phyloP scores from a whole-genome alignment of 2,888 invertebrate species.

The Acheta domesticus region DNA sequence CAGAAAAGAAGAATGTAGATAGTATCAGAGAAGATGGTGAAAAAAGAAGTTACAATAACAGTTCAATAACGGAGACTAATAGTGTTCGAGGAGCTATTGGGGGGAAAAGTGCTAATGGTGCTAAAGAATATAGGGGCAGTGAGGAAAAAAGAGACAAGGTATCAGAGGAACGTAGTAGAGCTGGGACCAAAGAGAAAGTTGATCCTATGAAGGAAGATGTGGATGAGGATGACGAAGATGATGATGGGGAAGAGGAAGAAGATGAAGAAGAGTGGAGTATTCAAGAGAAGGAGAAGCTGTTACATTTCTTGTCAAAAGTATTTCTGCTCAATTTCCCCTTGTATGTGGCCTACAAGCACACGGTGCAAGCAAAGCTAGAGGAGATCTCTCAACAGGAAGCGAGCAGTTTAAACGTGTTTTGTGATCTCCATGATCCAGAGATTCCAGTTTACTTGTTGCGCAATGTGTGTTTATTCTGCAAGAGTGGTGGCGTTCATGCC shows the following conservation, averaged over 20 bases:
- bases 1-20: conserved; percentile 29
- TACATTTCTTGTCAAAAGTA: conserved; percentile 81
- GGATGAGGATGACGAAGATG: conserved; percentile 35
- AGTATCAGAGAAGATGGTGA: conserved; percentile 27
- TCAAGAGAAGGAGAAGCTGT: conserved; percentile 82
- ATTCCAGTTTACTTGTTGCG: conserved; percentile 84
- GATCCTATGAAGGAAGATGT: conserved; percentile 37
- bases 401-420: conserved; percentile 71
- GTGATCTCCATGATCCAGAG: conserved; percentile 91
- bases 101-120: conserved; percentile 39
- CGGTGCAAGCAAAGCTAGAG: conserved; percentile 63
- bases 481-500: conserved; percentile 81
- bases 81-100: conserved; percentile 39
- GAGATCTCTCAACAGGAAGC: conserved; percentile 82
- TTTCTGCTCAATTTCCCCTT: conserved; percentile 88
- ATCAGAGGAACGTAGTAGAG: conserved; percentile 11
- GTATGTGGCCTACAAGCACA: conserved; percentile 74
- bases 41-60: background rate
- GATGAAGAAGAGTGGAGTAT: conserved; percentile 58
- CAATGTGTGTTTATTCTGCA: conserved; percentile 92
- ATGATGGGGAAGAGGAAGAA: conserved; percentile 28
- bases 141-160: conserved; percentile 37
- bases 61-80: conserved; percentile 29
- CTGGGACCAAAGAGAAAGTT: conserved; percentile 11
- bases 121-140: conserved; percentile 28